Percentiles rank a stretch among this genome's conserved stretches.
Evolutionary conservation across 2,888 invertebrate species (phyloP).

Genomic region (Myopa testacea): DNA sequence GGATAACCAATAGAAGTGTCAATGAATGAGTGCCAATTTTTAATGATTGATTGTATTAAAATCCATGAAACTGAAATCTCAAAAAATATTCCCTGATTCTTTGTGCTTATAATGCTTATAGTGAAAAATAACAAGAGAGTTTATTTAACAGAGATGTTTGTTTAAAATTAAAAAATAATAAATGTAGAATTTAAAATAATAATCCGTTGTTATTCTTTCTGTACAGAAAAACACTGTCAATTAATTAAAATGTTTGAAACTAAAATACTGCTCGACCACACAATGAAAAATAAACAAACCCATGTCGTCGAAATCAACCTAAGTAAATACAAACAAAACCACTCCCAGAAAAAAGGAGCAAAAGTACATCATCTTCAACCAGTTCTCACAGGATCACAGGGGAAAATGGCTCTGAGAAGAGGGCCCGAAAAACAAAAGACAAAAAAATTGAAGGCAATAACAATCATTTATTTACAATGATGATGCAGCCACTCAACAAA

Average conservation of each 20-base stretch:
- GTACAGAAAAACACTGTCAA: neutral
- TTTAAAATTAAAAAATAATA: neutral
- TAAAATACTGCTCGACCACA: neutral
- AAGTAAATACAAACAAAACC: neutral
- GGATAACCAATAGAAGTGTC: no score
- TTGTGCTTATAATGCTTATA: no score
- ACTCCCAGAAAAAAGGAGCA: neutral
- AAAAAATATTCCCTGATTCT: no score
- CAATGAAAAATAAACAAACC: conserved; percentile 6
- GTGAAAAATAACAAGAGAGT: no score
- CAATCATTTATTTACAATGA: conserved; percentile 12
- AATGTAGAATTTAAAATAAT: neutral
- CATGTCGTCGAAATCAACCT: neutral
- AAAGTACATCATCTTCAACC: neutral
- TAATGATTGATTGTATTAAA: no score
- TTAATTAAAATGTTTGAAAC: neutral
- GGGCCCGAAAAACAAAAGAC: neutral
- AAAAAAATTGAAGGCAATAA: neutral
- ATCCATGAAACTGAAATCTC: no score
- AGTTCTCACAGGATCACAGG: neutral
- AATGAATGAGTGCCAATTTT: no score
- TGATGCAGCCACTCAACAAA: conserved; percentile 24
- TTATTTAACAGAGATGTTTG: neutral
- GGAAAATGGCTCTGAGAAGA: neutral
- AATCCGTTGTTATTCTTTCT: neutral